Evolutionary conservation across 2,113 vertebrate species (phyloP).

Genomic region (Tupaia tana): DNA sequence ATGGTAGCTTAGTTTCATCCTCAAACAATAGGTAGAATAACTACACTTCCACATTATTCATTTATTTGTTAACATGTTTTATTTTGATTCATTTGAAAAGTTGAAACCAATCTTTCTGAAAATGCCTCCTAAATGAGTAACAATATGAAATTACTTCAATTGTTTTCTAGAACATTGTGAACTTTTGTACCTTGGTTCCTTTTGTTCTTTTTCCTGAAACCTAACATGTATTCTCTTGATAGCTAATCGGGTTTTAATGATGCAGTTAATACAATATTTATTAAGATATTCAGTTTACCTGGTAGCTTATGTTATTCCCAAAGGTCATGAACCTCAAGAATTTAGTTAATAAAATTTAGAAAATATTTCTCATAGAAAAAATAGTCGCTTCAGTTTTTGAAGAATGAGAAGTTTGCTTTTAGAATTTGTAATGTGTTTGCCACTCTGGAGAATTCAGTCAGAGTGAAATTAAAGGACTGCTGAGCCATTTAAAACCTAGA

Average conservation of each 20-base stretch:
- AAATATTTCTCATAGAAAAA: not conserved
- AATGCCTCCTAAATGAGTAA: not conserved
- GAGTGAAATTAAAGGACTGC: not conserved
- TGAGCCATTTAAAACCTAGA: not conserved
- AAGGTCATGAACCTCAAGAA: conserved; percentile 42
- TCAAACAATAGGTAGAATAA: not conserved
- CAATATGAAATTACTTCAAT: not conserved
- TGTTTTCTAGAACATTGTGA: not conserved
- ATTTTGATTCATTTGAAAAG: not conserved
- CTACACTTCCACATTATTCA: not conserved
- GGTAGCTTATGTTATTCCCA: not conserved
- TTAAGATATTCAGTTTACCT: conserved; percentile 29
- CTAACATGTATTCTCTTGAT: not conserved
- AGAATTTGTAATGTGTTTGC: not conserved
- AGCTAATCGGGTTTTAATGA: conserved; percentile 53
- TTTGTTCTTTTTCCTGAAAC: not conserved
- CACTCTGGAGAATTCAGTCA: not conserved
- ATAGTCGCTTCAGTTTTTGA: not conserved
- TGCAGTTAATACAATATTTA: conserved; percentile 59
- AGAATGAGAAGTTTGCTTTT: conserved; percentile 11
- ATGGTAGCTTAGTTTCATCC: not conserved
- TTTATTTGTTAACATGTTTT: not conserved
- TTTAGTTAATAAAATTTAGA: conserved; percentile 19
- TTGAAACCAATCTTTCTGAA: not conserved
- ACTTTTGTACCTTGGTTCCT: not conserved